Base-by-base conservation (phyloP, 2,888 invertebrate species). In the Diaprepes abbreviatus region DNA sequence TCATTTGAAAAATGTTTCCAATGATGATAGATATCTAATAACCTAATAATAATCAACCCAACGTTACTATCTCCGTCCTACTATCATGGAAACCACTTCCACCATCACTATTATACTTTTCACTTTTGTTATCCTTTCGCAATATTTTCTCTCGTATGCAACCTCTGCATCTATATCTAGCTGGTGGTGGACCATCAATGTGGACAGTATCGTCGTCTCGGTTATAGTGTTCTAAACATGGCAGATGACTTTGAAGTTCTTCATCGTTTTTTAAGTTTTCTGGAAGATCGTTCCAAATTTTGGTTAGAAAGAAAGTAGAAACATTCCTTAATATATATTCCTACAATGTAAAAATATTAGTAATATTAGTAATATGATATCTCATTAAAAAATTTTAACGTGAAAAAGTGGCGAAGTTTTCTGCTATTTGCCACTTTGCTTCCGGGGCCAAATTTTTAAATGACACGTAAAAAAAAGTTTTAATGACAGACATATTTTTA, bases 161-260 rank as follows among this genome's bases (percentile, higher is more conserved):
- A 1, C 24, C 19, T 19, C 28, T 10, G 33, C 75, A 75, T 33
- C 57, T 67, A 17, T 59, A 67, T 59, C 67, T 75, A 1, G 75
- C 59, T 10, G 74, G 74, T 12, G 75, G 66, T 6, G 75, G 75
- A 10, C 75, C 75, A 62, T 75, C 75, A 28, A 73, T 74, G 24
- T 75, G 75, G 24, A 67, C 21, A 12, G 9, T 28, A 28, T 70
- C 73, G 12, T 71, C 72, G 0, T 62, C 59, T 50, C 72, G 70
- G 50, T 75, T 75, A 50, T 74, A 74, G 35, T 75, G 75, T 57
- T 74, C 72, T 2, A 71, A 35, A 36, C 75, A 75, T 1, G 75
- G 75, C 33, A 74, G 66, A 21, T 70, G 68, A 3, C 48, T 64
- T 31, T 50, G 55, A 3, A 74, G 2, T 40, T 75, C 74, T 52